Evolutionary conservation across 2,888 invertebrate species (phyloP), one percentile per base, ranked within the genome.

Genomic region (Nematopogon swammerdamellus): DNA sequence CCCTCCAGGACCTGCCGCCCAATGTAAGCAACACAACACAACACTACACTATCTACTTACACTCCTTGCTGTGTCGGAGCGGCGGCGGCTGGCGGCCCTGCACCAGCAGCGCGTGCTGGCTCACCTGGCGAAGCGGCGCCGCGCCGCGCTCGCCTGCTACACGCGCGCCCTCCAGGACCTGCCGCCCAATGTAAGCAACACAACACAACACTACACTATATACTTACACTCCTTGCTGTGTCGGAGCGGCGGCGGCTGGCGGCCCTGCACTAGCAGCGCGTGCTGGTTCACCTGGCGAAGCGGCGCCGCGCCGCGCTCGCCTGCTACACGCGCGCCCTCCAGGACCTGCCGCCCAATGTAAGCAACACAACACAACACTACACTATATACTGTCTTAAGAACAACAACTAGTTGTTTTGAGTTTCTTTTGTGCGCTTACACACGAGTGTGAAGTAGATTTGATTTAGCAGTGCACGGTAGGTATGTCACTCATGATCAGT

Each of bases 91-190:
- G 59, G 92, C 95, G 44, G 93, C 95, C 4, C 89, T 98, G 79
- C 99, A 99, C 66, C 97, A 97, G 68, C 97, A 98, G 65, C 86
- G 97, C 50, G 97, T 98, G 11, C 84, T 93, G 68, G 93, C 95
- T 8, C 89, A 92, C 61, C 92, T 98, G 62, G 98, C 98, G 59
- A 95, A 96, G 70, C 87, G 95, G 58, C 97, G 98, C 72, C 93
- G 96, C 61, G 92, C 95, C 61, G 92, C 95, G 0, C 94, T 97
- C 85, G 86, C 92, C 46, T 94, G 95, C 73, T 97, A 95, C 75
- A 95, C 95, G 8, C 89, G 92, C 57, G 92, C 95, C 5, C 83
- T 97, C 46, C 89, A 92, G 58, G 92, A 93, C 71, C 88, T 87
- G 53, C 91, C 92, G 52, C 92, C 94, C 50, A 93, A 92, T 70